phyloP scores from a whole-genome alignment of 2,888 invertebrate genomes.

The Abscondita cerata region DNA sequence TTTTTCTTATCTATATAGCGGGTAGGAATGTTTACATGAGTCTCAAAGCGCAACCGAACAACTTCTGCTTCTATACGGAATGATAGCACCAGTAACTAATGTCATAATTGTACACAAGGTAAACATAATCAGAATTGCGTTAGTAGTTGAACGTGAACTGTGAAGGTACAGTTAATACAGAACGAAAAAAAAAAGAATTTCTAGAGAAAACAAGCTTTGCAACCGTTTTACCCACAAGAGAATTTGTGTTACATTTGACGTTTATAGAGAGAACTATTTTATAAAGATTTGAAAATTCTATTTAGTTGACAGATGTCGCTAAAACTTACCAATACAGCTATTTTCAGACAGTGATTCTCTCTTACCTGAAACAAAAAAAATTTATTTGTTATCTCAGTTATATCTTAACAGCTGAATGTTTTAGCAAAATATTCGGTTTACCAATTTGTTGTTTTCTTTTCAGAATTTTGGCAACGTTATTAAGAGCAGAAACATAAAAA shows the following conservation, averaged over 20 bases:
- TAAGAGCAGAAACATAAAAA: too few species aligned
- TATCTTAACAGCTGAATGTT: conserved; percentile 7
- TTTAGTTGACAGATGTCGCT: too few species aligned
- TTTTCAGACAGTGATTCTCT: too few species aligned
- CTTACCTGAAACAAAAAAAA: conserved; percentile 33
- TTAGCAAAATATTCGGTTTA: conserved; percentile 5
- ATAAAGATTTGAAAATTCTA: too few species aligned
- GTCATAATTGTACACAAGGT: conserved; percentile 19
- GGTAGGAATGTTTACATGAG: conserved; percentile 12
- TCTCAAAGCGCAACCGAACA: conserved; percentile 13
- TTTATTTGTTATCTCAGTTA: conserved; percentile 9
- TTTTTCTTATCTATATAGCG: conserved; percentile 17
- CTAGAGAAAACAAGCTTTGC: neutral
- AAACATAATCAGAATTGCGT: conserved; percentile 17
- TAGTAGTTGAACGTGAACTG: conserved; percentile 16
- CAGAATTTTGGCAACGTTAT: too few species aligned
- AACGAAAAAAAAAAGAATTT: neutral
- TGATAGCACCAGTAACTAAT: conserved; percentile 18
- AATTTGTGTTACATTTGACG: conserved; percentile 2
- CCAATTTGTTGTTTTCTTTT: too few species aligned
- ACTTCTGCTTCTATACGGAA: conserved; percentile 17
- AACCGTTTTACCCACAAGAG: neutral
- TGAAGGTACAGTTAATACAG: too few species aligned
- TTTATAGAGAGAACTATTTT: conserved; percentile 5
- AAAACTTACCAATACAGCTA: conserved; percentile 6